A percentile compares a stretch with the other conserved stretches of the same genome.
Evolutionary conservation across 2,113 vertebrate species (phyloP).

Genomic region (Oreochromis tanganicae): DNA sequence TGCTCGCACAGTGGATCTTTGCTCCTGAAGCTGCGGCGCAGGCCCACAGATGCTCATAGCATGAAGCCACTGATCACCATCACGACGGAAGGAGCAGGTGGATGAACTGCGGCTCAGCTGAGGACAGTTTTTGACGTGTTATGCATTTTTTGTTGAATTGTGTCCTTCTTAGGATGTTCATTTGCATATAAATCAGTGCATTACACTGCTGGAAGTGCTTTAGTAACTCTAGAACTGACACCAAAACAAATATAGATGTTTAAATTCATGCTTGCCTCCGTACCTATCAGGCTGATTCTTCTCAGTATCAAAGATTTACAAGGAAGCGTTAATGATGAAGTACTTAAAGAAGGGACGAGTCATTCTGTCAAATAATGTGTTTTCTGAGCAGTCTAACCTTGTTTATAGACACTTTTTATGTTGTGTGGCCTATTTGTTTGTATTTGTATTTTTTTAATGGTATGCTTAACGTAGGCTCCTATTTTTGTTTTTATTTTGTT

Average conservation of each 20-base stretch:
- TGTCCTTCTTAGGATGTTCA: background rate
- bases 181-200: slow-evolving; percentile 8
- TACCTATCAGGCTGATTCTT: slow-evolving; percentile 35
- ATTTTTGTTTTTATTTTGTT: background rate
- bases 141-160: slow-evolving; percentile 4
- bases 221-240: slow-evolving; percentile 72
- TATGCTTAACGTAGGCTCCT: slow-evolving; percentile 41
- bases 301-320: slow-evolving; percentile 81
- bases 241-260: slow-evolving; percentile 73
- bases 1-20: slow-evolving; percentile 41
- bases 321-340: slow-evolving; percentile 44
- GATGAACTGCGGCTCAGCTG: slow-evolving; percentile 14
- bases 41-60: slow-evolving; percentile 13
- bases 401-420: slow-evolving; percentile 47
- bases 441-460: slow-evolving; percentile 36
- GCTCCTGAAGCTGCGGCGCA: slow-evolving; percentile 25
- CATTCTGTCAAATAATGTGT: slow-evolving; percentile 39
- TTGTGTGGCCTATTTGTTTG: slow-evolving; percentile 45
- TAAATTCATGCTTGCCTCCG: slow-evolving; percentile 19
- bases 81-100: background rate
- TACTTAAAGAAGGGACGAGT: slow-evolving; percentile 30
- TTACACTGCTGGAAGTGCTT: slow-evolving; percentile 39
- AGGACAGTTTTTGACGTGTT: background rate
- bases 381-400: slow-evolving; percentile 40
- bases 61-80: background rate